Evolutionary conservation across 2,113 vertebrate species (phyloP).

Genomic region (human): DNA sequence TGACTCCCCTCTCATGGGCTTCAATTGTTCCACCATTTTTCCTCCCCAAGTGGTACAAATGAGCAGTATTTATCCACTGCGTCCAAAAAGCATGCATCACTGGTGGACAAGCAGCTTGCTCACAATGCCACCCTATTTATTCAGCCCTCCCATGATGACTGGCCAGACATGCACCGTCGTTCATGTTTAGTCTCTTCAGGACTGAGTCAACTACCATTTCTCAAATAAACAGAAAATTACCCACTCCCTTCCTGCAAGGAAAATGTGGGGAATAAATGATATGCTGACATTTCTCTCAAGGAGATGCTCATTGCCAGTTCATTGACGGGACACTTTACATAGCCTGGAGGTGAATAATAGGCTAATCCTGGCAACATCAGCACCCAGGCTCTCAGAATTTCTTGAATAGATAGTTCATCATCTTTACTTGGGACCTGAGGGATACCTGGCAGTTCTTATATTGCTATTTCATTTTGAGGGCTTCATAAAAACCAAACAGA

Average conservation of each 20-base stretch:
- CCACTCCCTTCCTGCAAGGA: too few species aligned
- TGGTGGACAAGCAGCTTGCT: not conserved
- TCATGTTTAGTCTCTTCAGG: not conserved
- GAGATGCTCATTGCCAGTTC: accelerated
- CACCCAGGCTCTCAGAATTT: accelerated
- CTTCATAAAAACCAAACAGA: not conserved
- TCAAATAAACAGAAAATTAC: not conserved
- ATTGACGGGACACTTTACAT: accelerated
- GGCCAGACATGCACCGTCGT: accelerated
- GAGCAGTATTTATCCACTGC: not conserved
- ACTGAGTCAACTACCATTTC: not conserved
- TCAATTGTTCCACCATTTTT: not conserved
- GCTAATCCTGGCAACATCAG: accelerated
- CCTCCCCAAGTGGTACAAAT: not conserved
- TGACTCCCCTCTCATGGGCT: not conserved
- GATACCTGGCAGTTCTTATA: accelerated
- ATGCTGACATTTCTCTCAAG: too few species aligned
- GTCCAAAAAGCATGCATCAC: not conserved
- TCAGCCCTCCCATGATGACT: accelerated
- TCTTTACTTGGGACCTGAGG: not conserved
- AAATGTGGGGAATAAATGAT: accelerated
- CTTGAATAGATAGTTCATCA: too few species aligned
- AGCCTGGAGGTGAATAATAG: too few species aligned
- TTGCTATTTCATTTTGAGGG: not conserved
- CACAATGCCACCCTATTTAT: accelerated